phyloP scores from a whole-genome alignment of 1,140 invertebrate species.

The Drosophila bipectinata region DNA sequence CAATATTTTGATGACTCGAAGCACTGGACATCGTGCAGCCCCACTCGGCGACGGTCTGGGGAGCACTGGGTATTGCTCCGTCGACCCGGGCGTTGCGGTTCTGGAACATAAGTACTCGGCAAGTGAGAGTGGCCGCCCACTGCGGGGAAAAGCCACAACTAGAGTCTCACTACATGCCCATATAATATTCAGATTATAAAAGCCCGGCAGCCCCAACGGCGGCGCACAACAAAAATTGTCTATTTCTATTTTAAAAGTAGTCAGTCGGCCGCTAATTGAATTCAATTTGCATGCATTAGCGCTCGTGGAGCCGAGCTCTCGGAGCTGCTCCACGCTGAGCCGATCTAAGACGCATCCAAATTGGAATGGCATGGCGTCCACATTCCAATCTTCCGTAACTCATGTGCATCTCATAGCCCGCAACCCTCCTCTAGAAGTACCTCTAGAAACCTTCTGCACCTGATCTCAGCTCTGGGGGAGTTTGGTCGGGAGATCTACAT shows the following conservation, averaged over 20 bases:
- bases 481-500: not conserved
- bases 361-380: not conserved
- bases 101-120: constrained; percentile 2
- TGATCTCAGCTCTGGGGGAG: too few species aligned
- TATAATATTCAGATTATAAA: constrained; percentile 2
- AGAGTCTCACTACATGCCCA: constrained; percentile 32
- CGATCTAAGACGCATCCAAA: constrained; percentile 13
- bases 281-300: constrained; percentile 53
- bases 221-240: constrained; percentile 32
- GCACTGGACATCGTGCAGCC: not conserved
- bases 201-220: not conserved
- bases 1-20: not conserved
- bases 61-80: too few species aligned
- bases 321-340: not conserved
- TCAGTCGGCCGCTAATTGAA: constrained; percentile 49
- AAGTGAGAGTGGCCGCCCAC: constrained; percentile 13
- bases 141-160: not conserved
- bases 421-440: too few species aligned
- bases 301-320: constrained; percentile 19
- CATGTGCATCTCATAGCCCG: too few species aligned
- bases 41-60: too few species aligned
- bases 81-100: not conserved
- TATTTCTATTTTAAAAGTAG: constrained; percentile 53
- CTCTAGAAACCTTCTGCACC: too few species aligned
- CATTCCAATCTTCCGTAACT: not conserved